These are phyloP conservation scores for Dasysyrphus tricinctus DNA, from an alignment of 2,888 invertebrate species.

Conservation along the genomic window DNA sequence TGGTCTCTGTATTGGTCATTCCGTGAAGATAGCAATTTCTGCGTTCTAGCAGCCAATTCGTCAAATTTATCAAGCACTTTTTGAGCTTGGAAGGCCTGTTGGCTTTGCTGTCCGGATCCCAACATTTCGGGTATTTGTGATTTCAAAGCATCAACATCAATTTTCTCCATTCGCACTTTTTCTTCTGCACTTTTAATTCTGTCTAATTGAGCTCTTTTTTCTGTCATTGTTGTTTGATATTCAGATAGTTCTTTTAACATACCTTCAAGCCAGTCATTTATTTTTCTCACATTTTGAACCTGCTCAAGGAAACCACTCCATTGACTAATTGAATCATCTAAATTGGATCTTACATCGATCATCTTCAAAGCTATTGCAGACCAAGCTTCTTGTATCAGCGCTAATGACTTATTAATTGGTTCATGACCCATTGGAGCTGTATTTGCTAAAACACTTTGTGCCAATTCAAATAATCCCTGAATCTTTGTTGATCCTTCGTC, in stretches of 20 bases:
- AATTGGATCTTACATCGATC: conserved; percentile 93
- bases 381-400: conserved; percentile 95
- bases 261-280: conserved; percentile 90
- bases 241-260: conserved; percentile 89
- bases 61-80: conserved; percentile 94
- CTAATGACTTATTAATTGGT: conserved; percentile 92
- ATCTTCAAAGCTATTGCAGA: conserved; percentile 93
- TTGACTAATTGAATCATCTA: conserved; percentile 95
- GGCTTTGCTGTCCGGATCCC: conserved; percentile 92
- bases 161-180: conserved; percentile 93
- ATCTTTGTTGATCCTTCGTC: conserved; percentile 96
- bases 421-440: conserved; percentile 95
- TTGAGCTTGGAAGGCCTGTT: conserved; percentile 92
- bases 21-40: conserved; percentile 89
- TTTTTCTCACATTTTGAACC: conserved; percentile 92
- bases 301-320: conserved; percentile 96
- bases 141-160: conserved; percentile 94
- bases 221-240: conserved; percentile 91
- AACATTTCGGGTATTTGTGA: conserved; percentile 94
- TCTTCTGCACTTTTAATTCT: conserved; percentile 93
- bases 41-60: conserved; percentile 89
- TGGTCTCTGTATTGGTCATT: conserved; percentile 95
- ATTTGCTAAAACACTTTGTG: conserved; percentile 95
- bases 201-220: conserved; percentile 93
- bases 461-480: conserved; percentile 94